Evolutionary conservation across 2,888 invertebrate genomes (phyloP), one percentile per base, ranked within the genome.

Genomic region (Pantelozetes paolii): DNA sequence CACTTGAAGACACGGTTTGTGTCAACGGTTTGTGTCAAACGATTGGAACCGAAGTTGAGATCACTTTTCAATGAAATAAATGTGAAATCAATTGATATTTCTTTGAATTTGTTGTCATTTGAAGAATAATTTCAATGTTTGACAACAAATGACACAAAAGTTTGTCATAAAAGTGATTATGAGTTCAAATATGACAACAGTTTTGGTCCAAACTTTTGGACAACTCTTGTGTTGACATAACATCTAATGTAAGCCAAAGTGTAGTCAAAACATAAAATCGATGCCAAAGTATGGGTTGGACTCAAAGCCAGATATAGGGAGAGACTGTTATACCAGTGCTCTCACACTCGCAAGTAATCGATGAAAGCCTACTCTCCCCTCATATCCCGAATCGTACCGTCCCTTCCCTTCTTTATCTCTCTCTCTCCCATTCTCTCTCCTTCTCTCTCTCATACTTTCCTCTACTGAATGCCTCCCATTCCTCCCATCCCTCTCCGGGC

Each of bases 241-340:
- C 5, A 5, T 36, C 9, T 36, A 36, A 36, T 36, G 36, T 8
- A 36, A 8, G 36, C 36, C 6, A 36, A 9, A 36, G 36, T 8
- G 36, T n/a, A 36, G 36, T 36, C 36, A 36, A 36, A 36, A 36
- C 36, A 36, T 15, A 59, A 59, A 59, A 59, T 59, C 59, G 59
- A 59, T 59, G 59, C 54, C 20, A 54, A 50, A 28, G 30, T 59
- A 28, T 59, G 59, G 59, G 28, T 15, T 2, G 26, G 30, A 59
- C 59, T 59, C 59, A 59, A 9, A 28, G 23, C 28, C 28, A 30
- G 28, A 13, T 11, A 28, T 30, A 59, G 59, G 59, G 59, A n/a
- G 30, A 1, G 59, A 59, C 59, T 28, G 59, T 20, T 50, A 26
- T 59, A 13, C 28, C 57, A 3, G 18, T 45, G 18, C 45, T 45